phyloP scores from a whole-genome alignment of 2,113 vertebrate species.

The Scophthalmus maximus region DNA sequence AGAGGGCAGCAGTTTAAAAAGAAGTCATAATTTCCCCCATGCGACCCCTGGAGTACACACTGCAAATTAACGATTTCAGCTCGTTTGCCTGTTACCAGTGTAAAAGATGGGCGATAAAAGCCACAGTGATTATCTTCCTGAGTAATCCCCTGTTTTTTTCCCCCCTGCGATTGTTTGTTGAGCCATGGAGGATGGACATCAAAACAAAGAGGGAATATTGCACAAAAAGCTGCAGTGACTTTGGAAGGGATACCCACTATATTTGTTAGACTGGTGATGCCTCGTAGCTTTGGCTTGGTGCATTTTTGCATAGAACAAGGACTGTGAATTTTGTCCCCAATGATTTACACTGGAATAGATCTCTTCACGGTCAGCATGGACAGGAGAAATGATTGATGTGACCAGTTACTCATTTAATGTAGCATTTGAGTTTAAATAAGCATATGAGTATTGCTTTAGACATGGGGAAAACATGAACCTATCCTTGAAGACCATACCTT shows the following conservation, averaged over 20 bases:
- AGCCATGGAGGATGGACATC: background rate
- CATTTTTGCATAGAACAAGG: background rate
- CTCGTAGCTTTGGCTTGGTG: background rate
- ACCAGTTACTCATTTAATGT: background rate
- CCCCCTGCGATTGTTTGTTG: background rate
- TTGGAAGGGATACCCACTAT: background rate
- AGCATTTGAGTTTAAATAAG: no score
- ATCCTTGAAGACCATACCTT: constrained; percentile 67
- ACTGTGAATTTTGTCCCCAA: background rate
- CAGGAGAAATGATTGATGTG: background rate
- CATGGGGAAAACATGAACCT: background rate
- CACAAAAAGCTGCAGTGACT: background rate
- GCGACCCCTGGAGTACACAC: constrained; percentile 7
- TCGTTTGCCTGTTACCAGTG: background rate
- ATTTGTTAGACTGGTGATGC: background rate
- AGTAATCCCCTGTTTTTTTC: background rate
- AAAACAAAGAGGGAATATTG: background rate
- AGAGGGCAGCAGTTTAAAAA: background rate
- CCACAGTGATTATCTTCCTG: no score
- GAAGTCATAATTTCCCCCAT: background rate
- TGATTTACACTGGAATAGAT: background rate
- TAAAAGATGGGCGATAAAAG: no score
- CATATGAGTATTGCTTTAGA: background rate
- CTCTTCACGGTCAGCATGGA: background rate
- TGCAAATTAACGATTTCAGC: background rate